Conservation (phyloP, 2,113 vertebrate species). For the Tyrannus savana region DNA sequence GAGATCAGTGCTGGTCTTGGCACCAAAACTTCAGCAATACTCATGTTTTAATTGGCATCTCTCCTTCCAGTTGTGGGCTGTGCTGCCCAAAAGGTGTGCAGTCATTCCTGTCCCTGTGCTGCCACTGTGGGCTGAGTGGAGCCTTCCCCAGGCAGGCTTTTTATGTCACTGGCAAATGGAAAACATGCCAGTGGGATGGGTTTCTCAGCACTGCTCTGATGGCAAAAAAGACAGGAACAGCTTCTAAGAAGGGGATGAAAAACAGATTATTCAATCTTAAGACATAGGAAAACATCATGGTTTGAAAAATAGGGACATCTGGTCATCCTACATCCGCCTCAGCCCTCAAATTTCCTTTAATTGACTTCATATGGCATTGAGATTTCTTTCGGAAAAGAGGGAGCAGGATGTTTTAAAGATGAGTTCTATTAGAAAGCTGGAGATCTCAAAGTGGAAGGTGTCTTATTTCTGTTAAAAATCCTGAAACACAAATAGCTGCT, state of each 20-base stretch:
- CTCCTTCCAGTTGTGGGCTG: neutral
- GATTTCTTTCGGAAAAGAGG: constrained; percentile 8
- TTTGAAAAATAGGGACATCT: constrained; percentile 68
- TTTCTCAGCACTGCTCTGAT: constrained; percentile 21
- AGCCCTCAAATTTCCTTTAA: constrained; percentile 63
- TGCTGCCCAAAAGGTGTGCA: neutral
- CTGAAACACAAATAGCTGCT: neutral
- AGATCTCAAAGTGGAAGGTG: constrained; percentile 2
- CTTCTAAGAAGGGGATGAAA: constrained; percentile 54
- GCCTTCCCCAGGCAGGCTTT: neutral
- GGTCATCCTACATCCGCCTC: constrained; percentile 56
- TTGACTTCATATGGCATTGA: constrained; percentile 60
- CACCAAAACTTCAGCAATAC: neutral
- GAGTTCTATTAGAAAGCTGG: neutral
- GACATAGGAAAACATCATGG: constrained; percentile 25
- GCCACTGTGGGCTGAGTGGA: neutral
- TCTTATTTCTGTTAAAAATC: neutral
- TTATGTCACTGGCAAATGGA: neutral
- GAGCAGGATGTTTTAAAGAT: constrained; percentile 21
- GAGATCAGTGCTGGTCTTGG: constrained; percentile 9
- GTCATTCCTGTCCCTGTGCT: neutral
- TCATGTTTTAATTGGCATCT: constrained; percentile 19
- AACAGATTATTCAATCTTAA: constrained; percentile 62
- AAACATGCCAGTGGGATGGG: neutral
- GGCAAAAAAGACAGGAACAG: constrained; percentile 15